Evolutionary conservation across 2,113 vertebrate species (phyloP).

Genomic region (Oceanites oceanicus): DNA sequence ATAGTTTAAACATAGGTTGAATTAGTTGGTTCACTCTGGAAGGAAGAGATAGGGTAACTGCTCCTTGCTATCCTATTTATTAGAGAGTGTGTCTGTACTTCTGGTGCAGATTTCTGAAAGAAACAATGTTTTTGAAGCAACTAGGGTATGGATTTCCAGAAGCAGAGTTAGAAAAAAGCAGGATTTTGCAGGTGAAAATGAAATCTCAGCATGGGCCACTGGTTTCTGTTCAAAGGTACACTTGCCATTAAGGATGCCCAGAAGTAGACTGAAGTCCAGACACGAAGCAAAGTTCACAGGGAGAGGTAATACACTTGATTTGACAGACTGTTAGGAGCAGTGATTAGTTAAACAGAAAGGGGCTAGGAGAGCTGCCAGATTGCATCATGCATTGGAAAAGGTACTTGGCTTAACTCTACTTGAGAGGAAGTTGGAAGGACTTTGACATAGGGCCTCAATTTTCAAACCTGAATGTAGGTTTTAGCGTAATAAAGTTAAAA

Average conservation of each 20-base stretch:
- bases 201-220: background rate
- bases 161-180: background rate
- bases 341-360: background rate
- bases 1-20: background rate
- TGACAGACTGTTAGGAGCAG: background rate
- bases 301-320: background rate
- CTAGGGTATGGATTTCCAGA: background rate
- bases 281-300: background rate
- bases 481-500: background rate
- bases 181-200: background rate
- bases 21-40: background rate
- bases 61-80: background rate
- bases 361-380: background rate
- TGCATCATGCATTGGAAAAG: background rate
- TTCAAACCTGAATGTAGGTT: background rate
- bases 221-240: background rate
- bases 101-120: background rate
- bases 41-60: background rate
- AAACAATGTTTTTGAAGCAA: background rate
- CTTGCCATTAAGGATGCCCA: background rate
- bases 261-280: background rate
- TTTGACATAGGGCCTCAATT: background rate
- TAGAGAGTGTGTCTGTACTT: background rate
- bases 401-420: background rate
- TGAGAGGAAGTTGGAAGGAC: background rate